Evolutionary conservation across 2,888 invertebrate genomes (phyloP).

Genomic region (Andrena praecox): DNA sequence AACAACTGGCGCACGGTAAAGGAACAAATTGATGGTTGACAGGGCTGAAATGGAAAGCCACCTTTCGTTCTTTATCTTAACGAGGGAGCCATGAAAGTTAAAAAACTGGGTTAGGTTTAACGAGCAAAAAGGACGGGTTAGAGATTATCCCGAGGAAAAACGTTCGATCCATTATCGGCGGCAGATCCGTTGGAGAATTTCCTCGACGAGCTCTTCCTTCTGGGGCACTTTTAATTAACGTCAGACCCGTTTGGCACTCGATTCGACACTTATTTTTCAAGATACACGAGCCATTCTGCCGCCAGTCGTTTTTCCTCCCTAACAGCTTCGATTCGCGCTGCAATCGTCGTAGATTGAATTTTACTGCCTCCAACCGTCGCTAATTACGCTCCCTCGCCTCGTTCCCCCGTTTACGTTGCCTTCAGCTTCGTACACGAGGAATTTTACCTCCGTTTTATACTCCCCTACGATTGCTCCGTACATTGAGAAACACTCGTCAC

Average conservation of each 20-base stretch:
- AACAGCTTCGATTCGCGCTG: slow-evolving; percentile 23
- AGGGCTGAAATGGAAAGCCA: slow-evolving; percentile 14
- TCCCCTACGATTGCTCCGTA: neutral
- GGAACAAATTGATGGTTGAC: slow-evolving; percentile 17
- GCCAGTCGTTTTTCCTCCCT: neutral
- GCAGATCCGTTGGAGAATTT: slow-evolving; percentile 34
- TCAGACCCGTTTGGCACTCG: slow-evolving; percentile 52
- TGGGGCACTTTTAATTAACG: slow-evolving; percentile 69
- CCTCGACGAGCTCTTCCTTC: slow-evolving; percentile 45
- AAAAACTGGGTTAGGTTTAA: slow-evolving; percentile 44
- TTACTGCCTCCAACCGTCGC: slow-evolving; percentile 12
- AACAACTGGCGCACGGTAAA: neutral
- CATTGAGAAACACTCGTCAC: neutral
- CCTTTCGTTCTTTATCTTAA: slow-evolving; percentile 47
- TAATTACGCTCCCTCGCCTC: slow-evolving; percentile 40
- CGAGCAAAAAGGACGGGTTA: slow-evolving; percentile 53
- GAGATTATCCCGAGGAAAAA: slow-evolving; percentile 50
- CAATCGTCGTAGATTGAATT: slow-evolving; percentile 43
- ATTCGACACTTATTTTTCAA: slow-evolving; percentile 69
- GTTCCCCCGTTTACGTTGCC: neutral
- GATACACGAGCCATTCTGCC: slow-evolving; percentile 54
- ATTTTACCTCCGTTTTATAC: slow-evolving; percentile 5
- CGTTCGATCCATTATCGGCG: slow-evolving; percentile 60
- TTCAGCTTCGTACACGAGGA: neutral
- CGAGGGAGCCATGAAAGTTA: slow-evolving; percentile 37